Base-by-base conservation (phyloP, 2,888 invertebrate genomes). In the Ariolimax columbianus region DNA sequence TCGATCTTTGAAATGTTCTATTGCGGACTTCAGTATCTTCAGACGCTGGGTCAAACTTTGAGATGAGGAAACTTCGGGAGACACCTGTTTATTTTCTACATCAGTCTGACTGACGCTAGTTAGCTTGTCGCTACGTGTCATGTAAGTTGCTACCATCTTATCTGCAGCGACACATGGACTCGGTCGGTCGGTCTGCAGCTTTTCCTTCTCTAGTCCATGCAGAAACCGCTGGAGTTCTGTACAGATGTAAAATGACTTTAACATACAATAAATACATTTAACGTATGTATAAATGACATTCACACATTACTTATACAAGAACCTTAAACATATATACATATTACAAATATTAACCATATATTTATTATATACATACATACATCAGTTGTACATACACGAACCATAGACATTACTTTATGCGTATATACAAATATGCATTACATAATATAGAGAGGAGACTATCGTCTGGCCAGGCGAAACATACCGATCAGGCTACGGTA, bases 201-300 rank as follows among this genome's bases (percentile, higher is more conserved):
- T 66, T 26, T 66, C 78, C 14, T 38, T 78, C 40, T 66, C 78
- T 17, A 78, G 40, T 17, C 80, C 80, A 33, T 80, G 68, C 1
- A 80, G 80, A 40, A 80, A 80, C 33, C 80, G 6, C 23, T 80
- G 80, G 30, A 80, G 66, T 30, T 78, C 78, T 75, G 51, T 36
- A 75, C 19, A 33, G 4, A 43, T 30, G 6, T 40, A 3, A 36
- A 36, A 33, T 30, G 30, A 30, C 7, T 9, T 9, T 38, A 14
- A 36, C 36, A n/a, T 3, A 63, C n/a, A 63, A 63, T 3, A 2
- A 23, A 63, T 30, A 63, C 30, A 63, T 30, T 3, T 63, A n/a
- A n/a, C n/a, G n/a, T n/a, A n/a, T n/a, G n/a, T n/a, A n/a, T n/a
- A n/a, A n/a, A n/a, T n/a, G n/a, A n/a, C n/a, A n/a, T n/a, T n/a